Conservation (phyloP, 2,797 vertebrate species). For the Gadopsis bispinosus region DNA sequence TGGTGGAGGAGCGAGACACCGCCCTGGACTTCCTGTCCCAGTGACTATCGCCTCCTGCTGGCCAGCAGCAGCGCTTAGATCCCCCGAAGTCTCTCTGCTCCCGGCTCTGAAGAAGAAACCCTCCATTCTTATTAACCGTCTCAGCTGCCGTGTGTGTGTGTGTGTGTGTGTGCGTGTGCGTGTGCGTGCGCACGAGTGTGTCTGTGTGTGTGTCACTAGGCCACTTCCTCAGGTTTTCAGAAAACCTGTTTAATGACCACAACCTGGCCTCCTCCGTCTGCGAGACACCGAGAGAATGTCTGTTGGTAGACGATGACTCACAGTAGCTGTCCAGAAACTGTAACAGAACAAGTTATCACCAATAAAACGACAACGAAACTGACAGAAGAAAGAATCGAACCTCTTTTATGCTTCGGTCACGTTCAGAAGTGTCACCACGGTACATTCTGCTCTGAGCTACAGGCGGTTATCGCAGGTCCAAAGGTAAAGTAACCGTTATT, state of each 20-base stretch:
- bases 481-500: no score
- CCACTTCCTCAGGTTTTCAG: constrained; percentile 63
- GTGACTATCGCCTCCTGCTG: constrained; percentile 84
- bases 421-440: neutral
- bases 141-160: constrained; percentile 40
- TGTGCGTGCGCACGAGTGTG: neutral
- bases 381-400: neutral
- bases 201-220: constrained; percentile 41
- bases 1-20: constrained; percentile 93
- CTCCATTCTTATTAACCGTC: constrained; percentile 53
- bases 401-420: neutral
- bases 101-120: constrained; percentile 85
- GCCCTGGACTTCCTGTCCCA: constrained; percentile 90
- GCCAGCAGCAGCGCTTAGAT: constrained; percentile 65
- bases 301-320: constrained; percentile 63
- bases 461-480: no score
- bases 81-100: constrained; percentile 80
- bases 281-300: constrained; percentile 39
- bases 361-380: constrained; percentile 71
- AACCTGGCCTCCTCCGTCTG: constrained; percentile 62
- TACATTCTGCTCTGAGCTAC: neutral
- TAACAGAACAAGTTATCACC: constrained; percentile 63
- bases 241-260: constrained; percentile 55
- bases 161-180: constrained; percentile 47
- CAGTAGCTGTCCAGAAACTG: constrained; percentile 67